A percentile compares a stretch with the other conserved stretches of the same genome.
Conservation (phyloP, 2,113 vertebrate genomes). For the Xenopus borealis region DNA sequence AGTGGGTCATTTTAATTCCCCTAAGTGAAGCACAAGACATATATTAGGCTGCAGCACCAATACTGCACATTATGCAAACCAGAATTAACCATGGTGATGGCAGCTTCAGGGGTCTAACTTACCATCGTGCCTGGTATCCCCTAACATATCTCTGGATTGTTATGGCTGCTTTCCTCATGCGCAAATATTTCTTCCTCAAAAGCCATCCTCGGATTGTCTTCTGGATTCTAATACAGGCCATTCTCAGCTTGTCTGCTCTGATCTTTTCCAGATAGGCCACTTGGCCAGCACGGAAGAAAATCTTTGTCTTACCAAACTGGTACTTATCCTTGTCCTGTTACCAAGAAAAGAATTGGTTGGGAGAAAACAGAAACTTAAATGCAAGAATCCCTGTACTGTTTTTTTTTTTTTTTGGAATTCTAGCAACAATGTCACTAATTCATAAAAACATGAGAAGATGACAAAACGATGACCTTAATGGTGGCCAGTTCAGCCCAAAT, state of each 20-base stretch:
- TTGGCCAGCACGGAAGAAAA: constrained; percentile 97
- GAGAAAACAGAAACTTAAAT: too few species aligned
- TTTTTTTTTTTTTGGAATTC: too few species aligned
- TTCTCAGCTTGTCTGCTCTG: constrained; percentile 90
- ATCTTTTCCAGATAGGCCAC: constrained; percentile 96
- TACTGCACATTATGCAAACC: not conserved
- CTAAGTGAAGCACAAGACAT: too few species aligned
- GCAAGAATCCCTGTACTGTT: too few species aligned
- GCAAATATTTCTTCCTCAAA: constrained; percentile 88
- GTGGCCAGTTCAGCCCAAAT: too few species aligned
- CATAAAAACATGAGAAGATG: too few species aligned
- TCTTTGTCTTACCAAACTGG: constrained; percentile 98
- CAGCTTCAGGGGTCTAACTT: constrained; percentile 48
- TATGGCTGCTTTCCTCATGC: constrained; percentile 82
- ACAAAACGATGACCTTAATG: too few species aligned
- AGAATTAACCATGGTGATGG: not conserved
- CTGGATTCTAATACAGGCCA: constrained; percentile 94
- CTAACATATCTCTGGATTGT: constrained; percentile 88
- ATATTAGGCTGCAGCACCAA: not conserved
- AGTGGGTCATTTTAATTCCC: too few species aligned
- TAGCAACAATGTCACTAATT: too few species aligned
- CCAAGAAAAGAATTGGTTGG: constrained; percentile 14
- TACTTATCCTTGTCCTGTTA: constrained; percentile 95
- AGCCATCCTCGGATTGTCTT: constrained; percentile 96
- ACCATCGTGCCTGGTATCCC: constrained; percentile 94